A percentile compares a stretch with the other conserved stretches of the same genome.
Evolutionary conservation across 1,140 invertebrate genomes (phyloP).

Genomic region (Glomeris maerens): DNA sequence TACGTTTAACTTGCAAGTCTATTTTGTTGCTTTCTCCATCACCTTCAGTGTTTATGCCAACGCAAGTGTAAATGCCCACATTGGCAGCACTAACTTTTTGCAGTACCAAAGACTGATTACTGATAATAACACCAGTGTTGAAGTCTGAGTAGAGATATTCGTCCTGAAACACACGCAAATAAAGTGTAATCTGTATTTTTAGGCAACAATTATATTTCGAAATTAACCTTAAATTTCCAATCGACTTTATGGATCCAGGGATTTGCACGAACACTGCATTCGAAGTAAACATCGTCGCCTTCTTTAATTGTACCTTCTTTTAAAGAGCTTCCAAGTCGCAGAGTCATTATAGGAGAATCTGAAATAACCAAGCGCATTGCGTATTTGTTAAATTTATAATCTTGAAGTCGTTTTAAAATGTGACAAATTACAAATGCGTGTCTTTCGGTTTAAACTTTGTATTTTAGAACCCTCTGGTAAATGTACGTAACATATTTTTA

Average conservation of each 20-base stretch:
- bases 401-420: no score
- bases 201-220: no score
- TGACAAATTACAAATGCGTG: no score
- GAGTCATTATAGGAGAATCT: constrained; percentile 70
- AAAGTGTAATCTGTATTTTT: no score
- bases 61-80: constrained; percentile 65
- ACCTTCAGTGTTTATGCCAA: constrained; percentile 64
- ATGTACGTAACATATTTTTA: no score
- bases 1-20: constrained; percentile 61
- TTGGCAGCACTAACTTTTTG: constrained; percentile 60
- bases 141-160: background rate
- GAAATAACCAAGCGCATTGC: no score
- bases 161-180: no score
- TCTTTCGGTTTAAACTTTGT: no score
- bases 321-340: constrained; percentile 66
- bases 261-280: constrained; percentile 34
- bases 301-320: constrained; percentile 58
- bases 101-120: constrained; percentile 63
- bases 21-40: constrained; percentile 64
- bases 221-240: constrained; percentile 29
- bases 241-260: constrained; percentile 31
- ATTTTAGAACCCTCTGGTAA: no score
- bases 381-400: no score
- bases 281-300: constrained; percentile 39
- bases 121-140: constrained; percentile 54